Evolutionary conservation across 2,113 vertebrate genomes (phyloP).

Genomic region (Heliornis fulica): DNA sequence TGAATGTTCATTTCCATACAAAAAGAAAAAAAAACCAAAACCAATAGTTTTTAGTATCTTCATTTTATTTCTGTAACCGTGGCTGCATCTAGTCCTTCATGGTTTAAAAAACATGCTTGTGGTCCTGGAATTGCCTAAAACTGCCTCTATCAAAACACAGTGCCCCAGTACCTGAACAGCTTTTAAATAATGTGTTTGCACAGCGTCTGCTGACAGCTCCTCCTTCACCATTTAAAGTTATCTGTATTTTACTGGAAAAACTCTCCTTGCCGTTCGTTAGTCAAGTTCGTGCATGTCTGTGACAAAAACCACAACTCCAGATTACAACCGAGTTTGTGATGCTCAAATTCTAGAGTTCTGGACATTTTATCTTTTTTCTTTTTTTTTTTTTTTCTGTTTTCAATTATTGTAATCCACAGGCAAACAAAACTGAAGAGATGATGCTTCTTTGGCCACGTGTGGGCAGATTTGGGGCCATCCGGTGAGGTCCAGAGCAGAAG

Average conservation of each 20-base stretch:
- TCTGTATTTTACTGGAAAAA: background rate
- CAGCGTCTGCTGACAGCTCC: background rate
- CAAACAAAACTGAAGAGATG: background rate
- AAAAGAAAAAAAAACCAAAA: too few species aligned
- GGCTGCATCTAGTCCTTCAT: background rate
- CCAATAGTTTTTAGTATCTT: background rate
- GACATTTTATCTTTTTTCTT: too few species aligned
- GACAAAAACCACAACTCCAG: background rate
- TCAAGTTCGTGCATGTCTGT: background rate
- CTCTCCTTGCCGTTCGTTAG: background rate
- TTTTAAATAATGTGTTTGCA: background rate
- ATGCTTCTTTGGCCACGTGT: accelerated
- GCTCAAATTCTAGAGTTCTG: background rate
- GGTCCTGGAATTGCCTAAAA: background rate
- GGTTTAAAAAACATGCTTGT: background rate
- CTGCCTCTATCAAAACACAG: background rate
- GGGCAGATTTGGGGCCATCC: too few species aligned
- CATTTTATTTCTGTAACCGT: background rate
- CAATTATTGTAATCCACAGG: background rate
- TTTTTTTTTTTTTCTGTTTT: too few species aligned
- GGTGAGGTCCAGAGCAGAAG: too few species aligned
- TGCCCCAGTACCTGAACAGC: background rate
- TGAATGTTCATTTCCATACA: background rate
- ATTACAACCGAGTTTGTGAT: background rate
- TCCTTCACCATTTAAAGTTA: background rate